Base-by-base conservation (phyloP, 2,113 vertebrate species). In the Hydrochoerus hydrochaeris region DNA sequence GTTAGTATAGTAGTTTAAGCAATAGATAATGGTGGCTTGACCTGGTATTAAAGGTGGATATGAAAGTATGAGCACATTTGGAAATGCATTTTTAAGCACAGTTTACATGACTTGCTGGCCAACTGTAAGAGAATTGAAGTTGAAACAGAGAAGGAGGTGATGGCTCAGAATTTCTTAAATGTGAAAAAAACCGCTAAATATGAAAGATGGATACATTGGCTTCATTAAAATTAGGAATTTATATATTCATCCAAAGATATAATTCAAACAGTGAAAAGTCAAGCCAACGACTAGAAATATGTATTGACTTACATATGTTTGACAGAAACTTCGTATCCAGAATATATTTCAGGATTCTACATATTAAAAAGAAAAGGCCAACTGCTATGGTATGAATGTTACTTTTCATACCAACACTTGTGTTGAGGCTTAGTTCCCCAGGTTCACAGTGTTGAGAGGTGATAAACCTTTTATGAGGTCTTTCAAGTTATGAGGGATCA, bases 211-310 rank as follows among this genome's bases (percentile, higher is more conserved):
- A 85, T 62, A 11, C 6, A 62, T 32, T 65, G 22, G 46, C 10
- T 65, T 91, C 38, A 81, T 73, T 93, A 88, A 88, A 91, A 75
- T 91, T 85, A 80, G 54, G 52, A 93, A 57, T 11, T 35, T 92
- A 24, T 92, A 24, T 88, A 2, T 65, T 93, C 20, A 65, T 84
- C 44, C 38, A 93, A 89, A 84, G 46, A 54, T 93, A 35, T 4
- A 35, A 88, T 78, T 88, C 12, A 71, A 35, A 71, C 30, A 95
- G 32, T 69, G 77, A 88, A 96, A 65, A 62, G 82, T 38, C 38
- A 73, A 91, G 44, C 32, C 11, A 94, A 44, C 73, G 3, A 71
- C 30, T 38, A 58, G 54, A 60, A 88, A 46, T 86, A 87, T 24
- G 32, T 67, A 85, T 11, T 82, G 7, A 77, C 28, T 69, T 65